These are phyloP conservation scores for Polypedilum vanderplanki DNA, from an alignment of 1,140 invertebrate species.

Conservation along the genomic window DNA sequence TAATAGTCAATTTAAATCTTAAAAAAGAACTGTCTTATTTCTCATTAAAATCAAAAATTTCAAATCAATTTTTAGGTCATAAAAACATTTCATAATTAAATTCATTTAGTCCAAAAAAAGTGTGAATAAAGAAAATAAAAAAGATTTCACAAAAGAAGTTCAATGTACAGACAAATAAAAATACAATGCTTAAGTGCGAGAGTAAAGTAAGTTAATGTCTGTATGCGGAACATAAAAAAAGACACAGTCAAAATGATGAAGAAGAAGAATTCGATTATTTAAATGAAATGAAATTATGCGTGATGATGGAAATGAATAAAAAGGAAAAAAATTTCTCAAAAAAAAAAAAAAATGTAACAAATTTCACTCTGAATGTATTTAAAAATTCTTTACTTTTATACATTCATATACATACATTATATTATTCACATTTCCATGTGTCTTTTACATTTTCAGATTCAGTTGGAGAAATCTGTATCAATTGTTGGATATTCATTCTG, in stretches of 20 bases:
- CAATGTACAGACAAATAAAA: neutral
- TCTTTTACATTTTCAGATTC: neutral
- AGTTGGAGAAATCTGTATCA: neutral
- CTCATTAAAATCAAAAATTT: too few species aligned
- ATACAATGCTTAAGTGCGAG: neutral
- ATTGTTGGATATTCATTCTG: too few species aligned
- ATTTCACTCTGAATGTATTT: too few species aligned
- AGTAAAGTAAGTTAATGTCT: neutral
- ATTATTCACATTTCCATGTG: neutral
- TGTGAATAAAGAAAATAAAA: too few species aligned
- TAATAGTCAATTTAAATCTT: too few species aligned
- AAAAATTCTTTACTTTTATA: too few species aligned
- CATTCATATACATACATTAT: too few species aligned
- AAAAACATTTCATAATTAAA: too few species aligned
- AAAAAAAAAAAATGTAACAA: constrained; percentile 9
- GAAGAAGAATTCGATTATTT: constrained; percentile 2
- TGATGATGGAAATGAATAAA: neutral
- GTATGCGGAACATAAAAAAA: neutral
- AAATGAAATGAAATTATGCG: constrained; percentile 8
- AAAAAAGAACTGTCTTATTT: too few species aligned
- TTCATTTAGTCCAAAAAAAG: too few species aligned
- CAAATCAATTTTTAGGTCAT: too few species aligned
- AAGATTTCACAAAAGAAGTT: too few species aligned
- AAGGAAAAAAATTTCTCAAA: neutral
- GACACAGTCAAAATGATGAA: neutral